phyloP scores from a whole-genome alignment of 2,113 vertebrate genomes.

The Melanerpes aurifrons region DNA sequence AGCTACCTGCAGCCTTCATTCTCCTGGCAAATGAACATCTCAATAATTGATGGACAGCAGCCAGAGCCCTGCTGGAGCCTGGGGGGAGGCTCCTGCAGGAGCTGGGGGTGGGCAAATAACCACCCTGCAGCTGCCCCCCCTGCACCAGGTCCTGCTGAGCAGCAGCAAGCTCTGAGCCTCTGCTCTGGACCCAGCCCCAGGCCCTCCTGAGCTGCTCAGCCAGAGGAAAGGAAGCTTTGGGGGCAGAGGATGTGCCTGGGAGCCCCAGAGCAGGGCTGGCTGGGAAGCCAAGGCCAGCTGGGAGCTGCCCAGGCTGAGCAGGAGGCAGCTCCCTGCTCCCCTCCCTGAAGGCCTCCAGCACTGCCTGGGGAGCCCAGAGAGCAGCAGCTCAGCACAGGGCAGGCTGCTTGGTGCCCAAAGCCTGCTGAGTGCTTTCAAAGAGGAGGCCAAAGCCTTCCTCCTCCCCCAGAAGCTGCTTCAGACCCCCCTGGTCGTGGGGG shows the following conservation, averaged over 20 bases:
- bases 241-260: accelerated
- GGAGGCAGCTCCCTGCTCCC: background rate
- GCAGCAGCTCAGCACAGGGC: background rate
- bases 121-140: accelerated
- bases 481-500: too few species aligned
- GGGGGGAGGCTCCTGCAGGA: accelerated
- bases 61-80: background rate
- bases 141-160: accelerated
- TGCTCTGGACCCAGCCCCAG: accelerated
- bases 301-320: background rate
- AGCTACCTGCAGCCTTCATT: background rate
- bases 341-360: background rate
- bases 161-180: background rate
- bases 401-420: accelerated
- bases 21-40: background rate
- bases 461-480: too few species aligned
- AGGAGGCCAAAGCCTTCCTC: background rate
- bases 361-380: background rate
- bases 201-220: background rate
- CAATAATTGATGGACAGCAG: conserved; percentile 4
- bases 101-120: background rate
- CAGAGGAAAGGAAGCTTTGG: background rate
- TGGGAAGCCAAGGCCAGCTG: background rate
- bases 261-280: background rate
- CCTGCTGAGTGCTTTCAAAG: background rate